Conservation (phyloP, 2,888 invertebrate species). For the Slavum lentiscoides region DNA sequence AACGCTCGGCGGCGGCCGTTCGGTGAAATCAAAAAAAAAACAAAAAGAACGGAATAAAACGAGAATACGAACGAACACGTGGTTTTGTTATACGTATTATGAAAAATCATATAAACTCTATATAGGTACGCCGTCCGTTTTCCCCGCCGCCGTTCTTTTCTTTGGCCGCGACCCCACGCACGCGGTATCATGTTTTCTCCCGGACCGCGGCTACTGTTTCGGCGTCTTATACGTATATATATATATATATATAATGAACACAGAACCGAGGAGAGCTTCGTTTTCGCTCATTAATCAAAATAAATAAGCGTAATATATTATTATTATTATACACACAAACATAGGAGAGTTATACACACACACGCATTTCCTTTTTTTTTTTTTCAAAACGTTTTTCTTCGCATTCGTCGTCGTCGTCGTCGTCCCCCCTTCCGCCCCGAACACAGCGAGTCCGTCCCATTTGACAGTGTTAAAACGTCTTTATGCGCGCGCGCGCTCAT, state of each 20-base stretch:
- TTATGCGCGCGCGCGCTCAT: conserved; percentile 33
- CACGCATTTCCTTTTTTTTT: background rate
- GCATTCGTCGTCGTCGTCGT: conserved; percentile 37
- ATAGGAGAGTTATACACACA: background rate
- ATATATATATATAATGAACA: conserved; percentile 29
- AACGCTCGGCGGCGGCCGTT: conserved; percentile 16
- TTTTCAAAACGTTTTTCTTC: conserved; percentile 41
- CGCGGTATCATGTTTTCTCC: conserved; percentile 44
- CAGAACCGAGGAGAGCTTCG: conserved; percentile 25
- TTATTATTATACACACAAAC: background rate
- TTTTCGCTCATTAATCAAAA: conserved; percentile 53
- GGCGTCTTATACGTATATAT: background rate
- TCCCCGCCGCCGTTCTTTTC: conserved; percentile 14
- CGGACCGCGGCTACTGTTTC: conserved; percentile 45
- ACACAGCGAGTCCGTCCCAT: conserved; percentile 11
- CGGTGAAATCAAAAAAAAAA: conserved; percentile 41
- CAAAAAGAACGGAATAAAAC: background rate
- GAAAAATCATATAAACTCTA: conserved; percentile 23
- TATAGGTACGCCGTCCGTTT: conserved; percentile 15
- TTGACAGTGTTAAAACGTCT: conserved; percentile 52
- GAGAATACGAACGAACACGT: conserved; percentile 17
- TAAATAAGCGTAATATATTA: conserved; percentile 47
- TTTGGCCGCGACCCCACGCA: conserved; percentile 48
- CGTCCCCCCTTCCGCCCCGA: too few species aligned
- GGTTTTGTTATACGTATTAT: conserved; percentile 48